Evolutionary conservation across 2,113 vertebrate genomes (phyloP), one percentile per base, ranked within the genome.

Genomic region (Maccullochella peelii): DNA sequence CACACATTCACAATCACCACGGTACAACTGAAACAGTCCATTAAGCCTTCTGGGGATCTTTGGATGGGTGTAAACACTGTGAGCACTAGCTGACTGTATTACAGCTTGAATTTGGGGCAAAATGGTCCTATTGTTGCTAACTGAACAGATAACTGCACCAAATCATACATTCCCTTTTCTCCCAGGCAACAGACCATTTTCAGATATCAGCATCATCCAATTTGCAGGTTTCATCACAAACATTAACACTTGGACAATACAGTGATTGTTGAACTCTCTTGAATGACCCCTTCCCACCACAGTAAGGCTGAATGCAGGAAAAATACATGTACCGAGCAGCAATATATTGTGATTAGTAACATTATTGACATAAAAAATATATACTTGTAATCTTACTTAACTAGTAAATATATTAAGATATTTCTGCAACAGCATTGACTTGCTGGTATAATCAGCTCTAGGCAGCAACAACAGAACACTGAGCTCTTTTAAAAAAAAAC

Each of bases 381-480:
- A 86, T 76, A 81, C 23, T 67, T 85, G 54, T 71, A 71, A 73
- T 83, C 69, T 85, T 87, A 93, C 77, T 91, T 69, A 85, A 89
- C 73, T 80, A 83, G 77, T 66, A 75, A 91, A 92, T 89, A 93
- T 91, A 94, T 95, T 95, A 95, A 96, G 93, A 95, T 93, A 85
- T 93, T 91, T 93, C 71, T 91, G 83, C 88, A 85, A 87, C 71
- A 92, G 88, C 86, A 86, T 67, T 5, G 67, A 84, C 73, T 72
- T 84, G 89, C 91, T 92, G 91, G 87, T 90, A 77, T 89, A 61
- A 79, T 86, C 85, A 77, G 69, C 80, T 84, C 50, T 12, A 83
- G 86, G 77, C 84, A 90, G 88, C 77, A 87, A 86, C 69, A 71
- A 83, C 47, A 77, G 74, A 84, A 84, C 70, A 83, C 82, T 59